Base-by-base conservation (phyloP, 1,140 invertebrate genomes). In the Anoplolepis gracilipes region DNA sequence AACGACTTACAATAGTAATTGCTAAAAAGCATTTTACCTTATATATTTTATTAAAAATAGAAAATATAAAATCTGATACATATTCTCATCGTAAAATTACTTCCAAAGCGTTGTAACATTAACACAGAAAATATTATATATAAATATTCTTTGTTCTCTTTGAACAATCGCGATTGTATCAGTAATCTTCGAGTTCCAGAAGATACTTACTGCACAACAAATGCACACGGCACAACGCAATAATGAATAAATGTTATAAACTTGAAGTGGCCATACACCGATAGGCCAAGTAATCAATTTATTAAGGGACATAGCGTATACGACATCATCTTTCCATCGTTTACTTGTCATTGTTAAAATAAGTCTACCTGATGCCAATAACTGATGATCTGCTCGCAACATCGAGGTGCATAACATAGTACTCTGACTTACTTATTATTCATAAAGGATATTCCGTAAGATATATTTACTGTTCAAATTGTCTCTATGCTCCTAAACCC, bases 211-310 rank as follows among this genome's bases (percentile, higher is more conserved):
- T 59, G 61, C 10, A 28, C 28, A 30, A 25, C 2, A 64, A 6
- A 19, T 25, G 3, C 25, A 10, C 2, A 88, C 1, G 3, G 22
- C 3, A 6, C 33, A 28, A 4, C 64, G 61, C 5, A 61, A 7
- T 16, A 22, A 13, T 0, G 88, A 55, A 16, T 55, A 81, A 0
- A 65, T 6, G 1, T 84, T 53, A 33, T 73, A 36, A 4, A 61
- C 5, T 13, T 82, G 55, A 25, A 90, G 30, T 7, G 86, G 89
- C 89, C 89, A 90, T 0, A 67, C 59, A 1, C 89, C 88, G 2
- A 85, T 19, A 0, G 84, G 73, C 82, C 76, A 81, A 3, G 75
- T 46, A 13, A 85, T 1, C 7, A 84, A 13, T 28, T 84, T 85
- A 22, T 84, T 30, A 13, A 73, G 73, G 8, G 36, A 76, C 77